phyloP scores from a whole-genome alignment of 2,113 vertebrate species.

The Burhinus bistriatus region DNA sequence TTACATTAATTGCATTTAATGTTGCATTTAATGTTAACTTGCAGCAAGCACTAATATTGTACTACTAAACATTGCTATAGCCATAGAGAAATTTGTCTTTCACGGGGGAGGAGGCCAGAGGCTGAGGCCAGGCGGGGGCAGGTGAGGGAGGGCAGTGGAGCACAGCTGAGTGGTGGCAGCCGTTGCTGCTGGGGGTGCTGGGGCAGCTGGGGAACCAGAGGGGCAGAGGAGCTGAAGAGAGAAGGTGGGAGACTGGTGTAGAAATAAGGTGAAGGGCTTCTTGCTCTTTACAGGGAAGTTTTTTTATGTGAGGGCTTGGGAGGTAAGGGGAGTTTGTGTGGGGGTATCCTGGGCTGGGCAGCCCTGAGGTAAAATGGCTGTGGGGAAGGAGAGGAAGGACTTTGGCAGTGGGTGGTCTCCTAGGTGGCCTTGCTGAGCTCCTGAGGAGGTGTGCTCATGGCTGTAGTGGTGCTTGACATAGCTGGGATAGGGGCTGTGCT shows the following conservation, averaged over 20 bases:
- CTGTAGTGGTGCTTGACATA: rapidly evolving
- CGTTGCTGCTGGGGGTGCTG: rapidly evolving
- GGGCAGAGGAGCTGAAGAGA: no score
- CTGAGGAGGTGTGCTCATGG: rapidly evolving
- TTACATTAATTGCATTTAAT: not conserved
- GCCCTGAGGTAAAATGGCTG: not conserved
- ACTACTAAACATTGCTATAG: rapidly evolving
- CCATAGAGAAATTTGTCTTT: rapidly evolving
- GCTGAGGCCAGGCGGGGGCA: rapidly evolving
- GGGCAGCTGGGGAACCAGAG: rapidly evolving
- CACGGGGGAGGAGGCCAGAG: rapidly evolving
- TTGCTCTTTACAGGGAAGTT: not conserved
- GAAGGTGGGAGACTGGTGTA: not conserved
- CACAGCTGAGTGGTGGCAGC: not conserved
- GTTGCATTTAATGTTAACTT: not conserved
- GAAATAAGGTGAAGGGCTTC: not conserved
- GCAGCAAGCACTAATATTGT: rapidly evolving
- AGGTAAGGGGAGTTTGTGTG: no score
- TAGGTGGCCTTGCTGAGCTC: no score
- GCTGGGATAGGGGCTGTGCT: rapidly evolving
- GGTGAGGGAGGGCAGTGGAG: not conserved
- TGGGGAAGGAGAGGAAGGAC: no score
- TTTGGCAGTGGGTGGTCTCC: rapidly evolving
- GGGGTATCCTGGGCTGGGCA: rapidly evolving
- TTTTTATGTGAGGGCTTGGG: not conserved